These are phyloP conservation scores for Hecatera dysodea DNA, from an alignment of 2,888 invertebrate genomes.

Conservation along the genomic window DNA sequence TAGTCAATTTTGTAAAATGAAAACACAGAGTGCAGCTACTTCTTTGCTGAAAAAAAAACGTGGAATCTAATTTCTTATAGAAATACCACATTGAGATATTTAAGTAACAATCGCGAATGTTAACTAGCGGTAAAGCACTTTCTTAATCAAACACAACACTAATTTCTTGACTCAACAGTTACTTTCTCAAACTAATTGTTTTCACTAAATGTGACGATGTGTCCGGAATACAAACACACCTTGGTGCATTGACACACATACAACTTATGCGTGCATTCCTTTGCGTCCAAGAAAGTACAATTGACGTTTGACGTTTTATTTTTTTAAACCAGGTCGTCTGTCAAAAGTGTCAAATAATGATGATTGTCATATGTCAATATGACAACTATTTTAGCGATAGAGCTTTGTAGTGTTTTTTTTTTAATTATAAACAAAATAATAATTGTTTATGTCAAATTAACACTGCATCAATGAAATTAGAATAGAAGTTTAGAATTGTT, in stretches of 20 bases:
- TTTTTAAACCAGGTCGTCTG: constrained; percentile 55
- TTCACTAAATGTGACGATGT: constrained; percentile 53
- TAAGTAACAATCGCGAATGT: neutral
- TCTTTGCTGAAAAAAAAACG: neutral
- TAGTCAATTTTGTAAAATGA: neutral
- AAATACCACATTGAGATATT: neutral
- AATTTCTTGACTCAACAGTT: constrained; percentile 23
- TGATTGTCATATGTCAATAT: constrained; percentile 21
- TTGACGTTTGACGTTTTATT: constrained; percentile 47
- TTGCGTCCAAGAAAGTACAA: constrained; percentile 63
- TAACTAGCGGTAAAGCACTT: neutral
- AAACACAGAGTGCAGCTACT: neutral
- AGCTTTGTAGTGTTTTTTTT: neutral
- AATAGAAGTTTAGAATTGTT: too few species aligned
- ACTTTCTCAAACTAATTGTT: constrained; percentile 57
- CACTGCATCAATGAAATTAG: too few species aligned
- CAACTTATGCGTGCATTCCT: constrained; percentile 58
- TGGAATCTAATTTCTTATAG: too few species aligned
- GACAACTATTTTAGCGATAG: constrained; percentile 1
- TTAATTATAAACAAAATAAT: too few species aligned
- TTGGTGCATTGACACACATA: constrained; percentile 68
- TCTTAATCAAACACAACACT: constrained; percentile 6
- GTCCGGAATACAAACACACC: constrained; percentile 56
- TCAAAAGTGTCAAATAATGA: constrained; percentile 42
- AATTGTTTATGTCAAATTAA: neutral